Evolutionary conservation across 2,113 vertebrate species (phyloP).

Genomic region (Myodes glareolus): DNA sequence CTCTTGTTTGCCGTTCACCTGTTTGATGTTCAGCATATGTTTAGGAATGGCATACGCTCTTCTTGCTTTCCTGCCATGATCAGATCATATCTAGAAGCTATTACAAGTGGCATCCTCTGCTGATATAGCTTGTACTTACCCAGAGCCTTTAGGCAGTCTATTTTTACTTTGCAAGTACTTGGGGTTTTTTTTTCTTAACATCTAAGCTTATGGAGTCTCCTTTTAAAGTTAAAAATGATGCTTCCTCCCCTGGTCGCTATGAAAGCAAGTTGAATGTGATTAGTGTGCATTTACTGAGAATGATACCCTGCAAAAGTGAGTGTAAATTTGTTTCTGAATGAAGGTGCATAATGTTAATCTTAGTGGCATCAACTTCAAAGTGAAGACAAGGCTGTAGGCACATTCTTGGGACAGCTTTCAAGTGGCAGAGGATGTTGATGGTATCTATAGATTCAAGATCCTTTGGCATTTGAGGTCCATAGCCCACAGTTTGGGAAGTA

Average conservation of each 20-base stretch:
- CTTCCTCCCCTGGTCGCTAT: not conserved
- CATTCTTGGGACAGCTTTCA: not conserved
- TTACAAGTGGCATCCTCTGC: not conserved
- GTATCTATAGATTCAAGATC: not conserved
- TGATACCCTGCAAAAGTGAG: not conserved
- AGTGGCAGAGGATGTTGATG: not conserved
- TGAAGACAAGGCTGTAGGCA: not conserved
- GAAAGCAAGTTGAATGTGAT: not conserved
- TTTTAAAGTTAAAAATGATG: conserved; percentile 20
- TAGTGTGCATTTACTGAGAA: conserved; percentile 6
- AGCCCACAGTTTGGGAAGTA: not conserved
- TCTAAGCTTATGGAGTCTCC: not conserved
- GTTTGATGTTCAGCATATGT: not conserved
- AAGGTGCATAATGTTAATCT: not conserved
- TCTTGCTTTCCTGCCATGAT: not conserved
- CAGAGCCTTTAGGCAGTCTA: not conserved
- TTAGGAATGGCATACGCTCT: not conserved
- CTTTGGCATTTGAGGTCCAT: not conserved
- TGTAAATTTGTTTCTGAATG: conserved; percentile 4
- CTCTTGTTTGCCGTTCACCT: not conserved
- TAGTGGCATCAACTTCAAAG: not conserved
- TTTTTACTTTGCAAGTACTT: not conserved
- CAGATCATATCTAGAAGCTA: not conserved
- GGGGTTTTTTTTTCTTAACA: not conserved
- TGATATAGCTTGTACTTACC: not conserved